Percentiles rank a stretch among this genome's conserved stretches.
Conservation (phyloP, 2,888 invertebrate species). For the Luperina testacea region DNA sequence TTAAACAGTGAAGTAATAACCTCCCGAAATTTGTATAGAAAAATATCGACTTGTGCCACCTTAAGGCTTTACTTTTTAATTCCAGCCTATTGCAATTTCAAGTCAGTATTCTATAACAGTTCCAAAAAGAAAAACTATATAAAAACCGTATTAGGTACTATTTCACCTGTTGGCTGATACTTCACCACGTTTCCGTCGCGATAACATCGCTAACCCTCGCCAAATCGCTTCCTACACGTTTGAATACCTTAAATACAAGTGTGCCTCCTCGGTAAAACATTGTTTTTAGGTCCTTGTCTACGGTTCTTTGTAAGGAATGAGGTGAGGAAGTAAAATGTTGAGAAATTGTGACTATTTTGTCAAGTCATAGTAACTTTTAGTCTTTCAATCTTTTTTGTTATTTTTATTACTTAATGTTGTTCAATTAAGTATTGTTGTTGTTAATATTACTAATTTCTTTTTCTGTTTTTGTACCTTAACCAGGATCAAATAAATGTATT, state of each 20-base stretch:
- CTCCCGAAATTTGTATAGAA: no score
- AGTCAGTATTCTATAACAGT: neutral
- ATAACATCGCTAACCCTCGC: constrained; percentile 54
- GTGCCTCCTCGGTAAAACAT: constrained; percentile 19
- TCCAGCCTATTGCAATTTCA: neutral
- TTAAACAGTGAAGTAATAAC: no score
- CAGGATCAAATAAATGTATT: neutral
- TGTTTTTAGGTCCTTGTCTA: constrained; percentile 34
- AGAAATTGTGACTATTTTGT: constrained; percentile 10
- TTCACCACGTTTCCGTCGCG: constrained; percentile 44
- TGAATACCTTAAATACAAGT: constrained; percentile 41
- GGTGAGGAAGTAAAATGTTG: constrained; percentile 3
- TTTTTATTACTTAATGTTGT: neutral
- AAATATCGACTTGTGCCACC: neutral
- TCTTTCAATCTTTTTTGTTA: neutral
- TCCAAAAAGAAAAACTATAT: neutral
- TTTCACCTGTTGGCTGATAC: constrained; percentile 57
- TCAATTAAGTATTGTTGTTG: neutral
- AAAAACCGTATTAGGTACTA: constrained; percentile 42
- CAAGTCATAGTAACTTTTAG: neutral
- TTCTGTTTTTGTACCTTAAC: neutral
- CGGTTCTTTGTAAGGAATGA: constrained; percentile 4
- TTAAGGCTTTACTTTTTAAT: neutral
- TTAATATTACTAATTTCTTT: neutral
- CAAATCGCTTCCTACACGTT: constrained; percentile 72